phyloP scores from a whole-genome alignment of 1,140 invertebrate genomes.

The Microplitis mediator region DNA sequence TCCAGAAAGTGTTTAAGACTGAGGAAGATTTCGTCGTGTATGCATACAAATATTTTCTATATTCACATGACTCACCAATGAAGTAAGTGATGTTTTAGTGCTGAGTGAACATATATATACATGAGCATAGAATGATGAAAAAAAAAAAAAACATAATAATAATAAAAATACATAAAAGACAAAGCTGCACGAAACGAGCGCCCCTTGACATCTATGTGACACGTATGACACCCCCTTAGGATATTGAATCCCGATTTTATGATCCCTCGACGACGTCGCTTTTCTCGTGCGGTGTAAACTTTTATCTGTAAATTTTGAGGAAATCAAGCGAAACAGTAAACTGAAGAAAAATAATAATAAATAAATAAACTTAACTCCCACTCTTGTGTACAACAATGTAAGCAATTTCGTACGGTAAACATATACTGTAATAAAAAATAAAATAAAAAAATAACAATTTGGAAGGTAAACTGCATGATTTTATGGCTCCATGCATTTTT shows the following conservation, averaged over 20 bases:
- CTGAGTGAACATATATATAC: conserved; percentile 6
- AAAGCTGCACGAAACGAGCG: conserved; percentile 34
- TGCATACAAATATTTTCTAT: conserved; percentile 11
- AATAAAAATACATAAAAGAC: conserved; percentile 6
- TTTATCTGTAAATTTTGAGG: conserved; percentile 55
- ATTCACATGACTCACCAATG: conserved; percentile 21
- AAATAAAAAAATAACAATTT: conserved; percentile 18
- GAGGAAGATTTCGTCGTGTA: neutral
- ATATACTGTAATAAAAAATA: neutral
- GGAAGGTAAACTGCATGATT: conserved; percentile 34
- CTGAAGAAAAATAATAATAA: neutral
- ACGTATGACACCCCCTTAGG: conserved; percentile 48
- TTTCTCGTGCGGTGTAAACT: conserved; percentile 51
- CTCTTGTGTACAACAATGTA: conserved; percentile 3
- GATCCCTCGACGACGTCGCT: conserved; percentile 40
- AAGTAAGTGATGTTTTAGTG: conserved; percentile 14
- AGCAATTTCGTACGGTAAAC: neutral
- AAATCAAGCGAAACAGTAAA: conserved; percentile 45
- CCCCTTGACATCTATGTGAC: conserved; percentile 55
- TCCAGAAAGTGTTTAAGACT: conserved; percentile 11
- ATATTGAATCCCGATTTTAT: conserved; percentile 61
- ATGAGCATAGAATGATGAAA: neutral
- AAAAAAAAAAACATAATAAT: neutral
- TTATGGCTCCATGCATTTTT: conserved; percentile 23
- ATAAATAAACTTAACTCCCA: neutral